Evolutionary conservation across 2,888 invertebrate species (phyloP), one percentile per base, ranked within the genome.

Genomic region (Gortyna flavago): DNA sequence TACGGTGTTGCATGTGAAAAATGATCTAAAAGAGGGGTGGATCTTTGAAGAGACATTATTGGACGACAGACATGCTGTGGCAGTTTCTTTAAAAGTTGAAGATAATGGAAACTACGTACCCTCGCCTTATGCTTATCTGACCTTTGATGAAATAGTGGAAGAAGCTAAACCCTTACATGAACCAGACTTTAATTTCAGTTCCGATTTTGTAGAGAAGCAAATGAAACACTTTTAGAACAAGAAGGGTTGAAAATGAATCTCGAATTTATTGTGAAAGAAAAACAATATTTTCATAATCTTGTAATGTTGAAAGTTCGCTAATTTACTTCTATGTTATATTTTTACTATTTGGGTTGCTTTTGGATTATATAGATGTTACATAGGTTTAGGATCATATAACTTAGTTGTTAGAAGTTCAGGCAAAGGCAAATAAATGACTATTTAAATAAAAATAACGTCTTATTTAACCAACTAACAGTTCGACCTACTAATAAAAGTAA

Each of bases 1-100:
- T 91, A 98, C 99, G 2, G 95, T 95, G 71, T 94, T 99, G 65
- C 97, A 95, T 90, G 95, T 98, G 25, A 97, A 97, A 84, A 97
- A 97, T 77, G 91, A 95, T 68, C 93, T 97, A 77, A 96, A 97
- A 68, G 90, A 95, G 21, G 95, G 97, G 78, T 99, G 98, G 98
- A 88, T 95, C 62, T 99, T 99, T 96, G 98, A 99, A 91, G 99
- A 99, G 95, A 98, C 97, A 61, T 94, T 98, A 86, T 89, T 99
- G 66, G 98, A 98, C 93, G 96, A 97, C 0, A 96, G 97, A 74
- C 98, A 99, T 94, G 98, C 98, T 91, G 98, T 98, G 35, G 97
- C 98, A 35, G 98, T 99, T 44, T 98, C 98, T 29, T 92, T 97
- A 75, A 93, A 92, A 75, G 80, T 86, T 41, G 95, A 89, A 90